phyloP scores from a whole-genome alignment of 64 coral and sea anemone genomes.

The Pachyseris speciosa region DNA sequence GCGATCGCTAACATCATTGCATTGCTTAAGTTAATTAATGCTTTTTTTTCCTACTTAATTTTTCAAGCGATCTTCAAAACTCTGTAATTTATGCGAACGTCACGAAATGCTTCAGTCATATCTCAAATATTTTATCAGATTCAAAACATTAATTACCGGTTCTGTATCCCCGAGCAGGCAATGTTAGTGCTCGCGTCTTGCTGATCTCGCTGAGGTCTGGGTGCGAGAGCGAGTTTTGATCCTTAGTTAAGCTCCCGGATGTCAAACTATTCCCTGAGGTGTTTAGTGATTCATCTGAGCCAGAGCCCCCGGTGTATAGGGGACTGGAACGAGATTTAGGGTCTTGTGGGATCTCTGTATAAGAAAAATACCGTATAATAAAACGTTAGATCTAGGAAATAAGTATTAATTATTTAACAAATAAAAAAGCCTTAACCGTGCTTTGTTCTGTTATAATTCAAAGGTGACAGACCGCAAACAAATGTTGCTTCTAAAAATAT shows the following conservation, averaged over 20 bases:
- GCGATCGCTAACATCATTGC: too few relatives aligned
- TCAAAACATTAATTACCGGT: conserved; percentile 25
- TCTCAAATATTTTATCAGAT: too few relatives aligned
- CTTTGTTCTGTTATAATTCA: too few relatives aligned
- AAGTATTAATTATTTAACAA: background rate
- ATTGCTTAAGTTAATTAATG: too few relatives aligned
- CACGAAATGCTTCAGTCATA: too few relatives aligned
- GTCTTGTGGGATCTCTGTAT: conserved; percentile 29
- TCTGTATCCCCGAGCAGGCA: conserved; percentile 46
- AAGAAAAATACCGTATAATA: background rate
- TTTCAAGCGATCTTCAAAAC: too few relatives aligned
- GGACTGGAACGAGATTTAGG: conserved; percentile 7
- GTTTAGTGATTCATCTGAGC: conserved; percentile 32
- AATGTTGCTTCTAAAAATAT: too few relatives aligned
- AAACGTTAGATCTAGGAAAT: background rate
- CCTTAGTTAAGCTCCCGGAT: conserved; percentile 3
- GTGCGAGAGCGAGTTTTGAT: conserved; percentile 40
- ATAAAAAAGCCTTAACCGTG: too few relatives aligned
- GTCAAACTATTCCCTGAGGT: background rate
- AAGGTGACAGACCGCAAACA: too few relatives aligned
- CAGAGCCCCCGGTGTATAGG: background rate
- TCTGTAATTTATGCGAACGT: too few relatives aligned
- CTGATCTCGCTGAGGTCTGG: conserved; percentile 44
- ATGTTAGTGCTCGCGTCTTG: conserved; percentile 12
- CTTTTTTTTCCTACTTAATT: too few relatives aligned